These are phyloP conservation scores for Tachystola acroxantha DNA, from an alignment of 2,888 invertebrate genomes.

Conservation along the genomic window DNA sequence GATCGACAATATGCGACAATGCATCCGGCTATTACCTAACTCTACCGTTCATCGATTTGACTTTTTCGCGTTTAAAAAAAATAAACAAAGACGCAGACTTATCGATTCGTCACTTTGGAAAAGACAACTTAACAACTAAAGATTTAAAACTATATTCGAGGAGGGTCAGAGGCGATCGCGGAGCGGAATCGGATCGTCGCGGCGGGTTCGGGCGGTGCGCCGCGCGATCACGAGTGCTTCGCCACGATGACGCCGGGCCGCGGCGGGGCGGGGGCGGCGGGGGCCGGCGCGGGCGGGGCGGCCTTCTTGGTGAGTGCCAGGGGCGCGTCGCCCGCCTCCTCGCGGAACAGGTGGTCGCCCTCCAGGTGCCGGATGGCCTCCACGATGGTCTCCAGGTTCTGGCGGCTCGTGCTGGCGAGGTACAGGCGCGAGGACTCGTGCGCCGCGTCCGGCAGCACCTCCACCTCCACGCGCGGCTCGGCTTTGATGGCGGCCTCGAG, in stretches of 20 bases:
- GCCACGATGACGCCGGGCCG: conserved; percentile 95
- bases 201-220: conserved; percentile 36
- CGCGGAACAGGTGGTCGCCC: conserved; percentile 95
- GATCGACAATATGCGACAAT: conserved; percentile 47
- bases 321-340: conserved; percentile 81
- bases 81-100: conserved; percentile 70
- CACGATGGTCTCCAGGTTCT: conserved; percentile 98
- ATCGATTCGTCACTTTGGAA: conserved; percentile 75
- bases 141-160: conserved; percentile 72
- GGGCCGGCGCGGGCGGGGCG: conserved; percentile 60
- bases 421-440: conserved; percentile 63
- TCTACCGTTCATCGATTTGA: conserved; percentile 44
- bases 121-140: conserved; percentile 68
- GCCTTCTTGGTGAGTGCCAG: conserved; percentile 78
- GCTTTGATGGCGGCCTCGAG: conserved; percentile 92
- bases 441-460: conserved; percentile 78
- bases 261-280: conserved; percentile 79
- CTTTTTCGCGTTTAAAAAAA: conserved; percentile 53
- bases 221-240: conserved; percentile 87
- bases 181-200: conserved; percentile 47
- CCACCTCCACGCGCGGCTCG: conserved; percentile 89
- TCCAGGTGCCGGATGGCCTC: conserved; percentile 99
- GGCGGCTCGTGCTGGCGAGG: conserved; percentile 85
- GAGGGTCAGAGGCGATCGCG: conserved; percentile 57
- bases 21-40: conserved; percentile 43